A percentile compares a stretch with the other conserved stretches of the same genome.
phyloP scores from a whole-genome alignment of 2,113 vertebrate species.

The Leptobrachium leishanense region DNA sequence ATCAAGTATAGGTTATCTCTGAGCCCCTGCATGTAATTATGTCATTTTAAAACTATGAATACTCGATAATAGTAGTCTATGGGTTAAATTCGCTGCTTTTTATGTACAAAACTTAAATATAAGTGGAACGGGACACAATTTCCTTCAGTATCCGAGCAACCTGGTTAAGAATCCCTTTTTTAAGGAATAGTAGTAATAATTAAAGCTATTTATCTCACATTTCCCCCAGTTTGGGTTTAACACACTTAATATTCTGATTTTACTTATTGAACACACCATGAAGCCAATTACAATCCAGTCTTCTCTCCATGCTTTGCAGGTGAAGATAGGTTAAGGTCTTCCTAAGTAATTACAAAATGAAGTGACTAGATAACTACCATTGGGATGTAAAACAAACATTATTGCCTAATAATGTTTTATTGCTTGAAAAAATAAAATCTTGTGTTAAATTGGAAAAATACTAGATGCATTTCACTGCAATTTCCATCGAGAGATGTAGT shows the following conservation, averaged over 20 bases:
- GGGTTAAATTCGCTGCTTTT: too few relatives aligned
- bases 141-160: too few relatives aligned
- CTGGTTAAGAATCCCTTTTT: too few relatives aligned
- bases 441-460: not conserved
- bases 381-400: constrained; percentile 12
- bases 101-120: too few relatives aligned
- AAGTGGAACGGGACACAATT: too few relatives aligned
- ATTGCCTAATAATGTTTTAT: constrained; percentile 11
- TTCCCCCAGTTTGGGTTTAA: too few relatives aligned
- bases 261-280: not conserved
- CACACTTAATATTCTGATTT: not conserved
- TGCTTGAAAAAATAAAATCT: not conserved
- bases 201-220: too few relatives aligned
- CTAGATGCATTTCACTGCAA: not conserved
- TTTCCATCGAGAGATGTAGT: not conserved
- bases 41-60: too few relatives aligned
- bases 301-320: not conserved
- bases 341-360: constrained; percentile 18
- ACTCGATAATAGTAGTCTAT: too few relatives aligned
- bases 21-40: too few relatives aligned
- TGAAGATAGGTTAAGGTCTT: constrained; percentile 11
- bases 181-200: too few relatives aligned
- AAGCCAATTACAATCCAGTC: not conserved
- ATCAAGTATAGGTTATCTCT: too few relatives aligned
- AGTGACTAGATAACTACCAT: constrained; percentile 26